A percentile compares a stretch with the other conserved stretches of the same genome.
Conservation (phyloP, 2,888 invertebrate species). For the Nemurella pictetii region DNA sequence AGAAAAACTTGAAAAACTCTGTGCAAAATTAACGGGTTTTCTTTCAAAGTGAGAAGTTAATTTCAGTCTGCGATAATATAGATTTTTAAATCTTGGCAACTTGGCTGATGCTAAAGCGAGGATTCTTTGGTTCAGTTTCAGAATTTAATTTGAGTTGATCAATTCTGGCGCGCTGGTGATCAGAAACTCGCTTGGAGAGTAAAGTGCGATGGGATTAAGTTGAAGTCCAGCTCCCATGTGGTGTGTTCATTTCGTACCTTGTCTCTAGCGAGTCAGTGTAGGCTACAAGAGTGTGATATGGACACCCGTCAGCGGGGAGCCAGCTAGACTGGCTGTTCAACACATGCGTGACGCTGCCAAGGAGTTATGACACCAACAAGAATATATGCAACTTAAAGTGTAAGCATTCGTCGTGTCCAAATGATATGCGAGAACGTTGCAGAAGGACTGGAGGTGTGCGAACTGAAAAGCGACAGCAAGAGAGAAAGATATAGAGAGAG, state of each 20-base stretch:
- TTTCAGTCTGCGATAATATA: background rate
- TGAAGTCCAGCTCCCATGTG: no score
- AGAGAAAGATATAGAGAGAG: background rate
- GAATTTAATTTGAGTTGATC: no score
- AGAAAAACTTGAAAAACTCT: background rate
- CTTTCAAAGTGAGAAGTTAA: background rate
- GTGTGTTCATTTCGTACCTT: slow-evolving; percentile 29
- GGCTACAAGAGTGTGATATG: no score
- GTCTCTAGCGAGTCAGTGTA: slow-evolving; percentile 24
- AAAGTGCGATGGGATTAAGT: no score
- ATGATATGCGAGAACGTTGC: background rate
- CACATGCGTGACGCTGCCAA: background rate
- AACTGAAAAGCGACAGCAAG: no score
- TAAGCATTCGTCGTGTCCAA: background rate
- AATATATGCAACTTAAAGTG: background rate
- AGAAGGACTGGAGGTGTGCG: background rate
- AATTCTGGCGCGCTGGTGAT: no score
- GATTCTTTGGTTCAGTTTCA: background rate
- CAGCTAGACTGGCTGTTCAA: background rate
- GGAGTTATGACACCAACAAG: background rate
- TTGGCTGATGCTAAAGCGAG: background rate
- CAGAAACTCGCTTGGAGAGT: no score
- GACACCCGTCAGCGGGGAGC: background rate
- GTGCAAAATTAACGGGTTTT: background rate
- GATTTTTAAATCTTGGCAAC: background rate